Percentiles rank a stretch among this genome's conserved stretches.
These are phyloP conservation scores for Hybognathus amarus DNA, from an alignment of 2,797 vertebrate species.

Conservation along the genomic window DNA sequence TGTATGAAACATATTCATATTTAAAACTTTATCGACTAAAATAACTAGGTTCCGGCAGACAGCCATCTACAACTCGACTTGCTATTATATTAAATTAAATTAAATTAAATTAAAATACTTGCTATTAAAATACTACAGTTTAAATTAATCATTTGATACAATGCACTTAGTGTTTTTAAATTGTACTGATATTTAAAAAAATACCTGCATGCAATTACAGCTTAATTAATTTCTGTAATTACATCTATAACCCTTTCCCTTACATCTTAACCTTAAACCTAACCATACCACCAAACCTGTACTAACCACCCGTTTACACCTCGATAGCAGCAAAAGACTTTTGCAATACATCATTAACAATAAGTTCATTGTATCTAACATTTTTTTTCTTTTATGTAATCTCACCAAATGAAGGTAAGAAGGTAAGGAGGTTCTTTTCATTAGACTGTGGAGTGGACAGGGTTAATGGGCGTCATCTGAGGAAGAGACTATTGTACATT, in stretches of 20 bases:
- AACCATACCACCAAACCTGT: neutral
- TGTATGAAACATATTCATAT: no score
- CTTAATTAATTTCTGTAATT: neutral
- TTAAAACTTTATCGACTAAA: no score
- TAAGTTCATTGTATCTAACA: neutral
- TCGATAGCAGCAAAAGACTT: neutral
- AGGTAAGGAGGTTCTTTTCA: neutral
- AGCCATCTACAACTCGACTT: no score
- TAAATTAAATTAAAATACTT: no score
- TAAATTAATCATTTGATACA: no score
- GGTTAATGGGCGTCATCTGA: neutral
- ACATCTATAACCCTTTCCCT: no score
- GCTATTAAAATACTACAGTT: no score
- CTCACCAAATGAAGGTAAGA: neutral
- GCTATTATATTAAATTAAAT: no score
- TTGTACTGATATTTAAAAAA: neutral
- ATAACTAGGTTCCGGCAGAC: no score
- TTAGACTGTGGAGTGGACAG: neutral
- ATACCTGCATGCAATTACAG: neutral
- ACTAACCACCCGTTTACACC: neutral
- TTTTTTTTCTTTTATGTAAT: neutral
- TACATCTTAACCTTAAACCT: neutral
- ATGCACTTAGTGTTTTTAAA: neutral
- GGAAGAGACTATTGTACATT: neutral
- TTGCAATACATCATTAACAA: no score